Percentiles rank a stretch among this genome's conserved stretches.
Evolutionary conservation across 2,797 vertebrate species (phyloP).

Genomic region (Sphenopsis melanotis): DNA sequence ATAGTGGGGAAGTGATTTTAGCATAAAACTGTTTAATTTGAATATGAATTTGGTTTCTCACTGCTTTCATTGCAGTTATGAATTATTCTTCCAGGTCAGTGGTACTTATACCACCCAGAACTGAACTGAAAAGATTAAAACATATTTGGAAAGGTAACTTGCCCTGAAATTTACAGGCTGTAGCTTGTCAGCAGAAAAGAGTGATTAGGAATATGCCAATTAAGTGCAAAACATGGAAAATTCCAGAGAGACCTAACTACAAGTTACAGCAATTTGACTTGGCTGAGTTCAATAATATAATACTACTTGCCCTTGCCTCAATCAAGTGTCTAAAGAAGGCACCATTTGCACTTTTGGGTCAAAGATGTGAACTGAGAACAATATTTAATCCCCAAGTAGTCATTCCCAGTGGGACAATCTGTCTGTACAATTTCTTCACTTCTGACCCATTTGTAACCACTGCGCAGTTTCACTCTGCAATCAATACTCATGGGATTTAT

Average conservation of each 20-base stretch:
- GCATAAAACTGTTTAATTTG: neutral
- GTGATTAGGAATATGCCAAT: neutral
- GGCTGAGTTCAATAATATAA: neutral
- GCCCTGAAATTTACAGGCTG: neutral
- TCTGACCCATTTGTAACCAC: neutral
- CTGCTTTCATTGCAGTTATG: neutral
- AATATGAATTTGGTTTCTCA: neutral
- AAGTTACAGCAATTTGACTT: neutral
- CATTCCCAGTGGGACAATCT: neutral
- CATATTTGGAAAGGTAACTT: neutral
- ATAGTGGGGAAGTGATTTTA: neutral
- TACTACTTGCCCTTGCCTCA: neutral
- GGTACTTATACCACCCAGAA: neutral
- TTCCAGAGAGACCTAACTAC: neutral
- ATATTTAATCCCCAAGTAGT: neutral
- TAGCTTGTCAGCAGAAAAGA: neutral
- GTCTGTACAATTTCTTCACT: neutral
- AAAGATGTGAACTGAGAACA: neutral
- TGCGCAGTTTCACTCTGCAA: neutral
- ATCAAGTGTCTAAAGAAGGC: neutral
- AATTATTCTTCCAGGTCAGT: neutral
- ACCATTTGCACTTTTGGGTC: neutral
- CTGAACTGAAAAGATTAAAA: neutral
- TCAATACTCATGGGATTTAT: neutral
- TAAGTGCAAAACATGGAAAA: neutral